Evolutionary conservation across 2,888 invertebrate genomes (phyloP).

Genomic region (Beris chalybata): DNA sequence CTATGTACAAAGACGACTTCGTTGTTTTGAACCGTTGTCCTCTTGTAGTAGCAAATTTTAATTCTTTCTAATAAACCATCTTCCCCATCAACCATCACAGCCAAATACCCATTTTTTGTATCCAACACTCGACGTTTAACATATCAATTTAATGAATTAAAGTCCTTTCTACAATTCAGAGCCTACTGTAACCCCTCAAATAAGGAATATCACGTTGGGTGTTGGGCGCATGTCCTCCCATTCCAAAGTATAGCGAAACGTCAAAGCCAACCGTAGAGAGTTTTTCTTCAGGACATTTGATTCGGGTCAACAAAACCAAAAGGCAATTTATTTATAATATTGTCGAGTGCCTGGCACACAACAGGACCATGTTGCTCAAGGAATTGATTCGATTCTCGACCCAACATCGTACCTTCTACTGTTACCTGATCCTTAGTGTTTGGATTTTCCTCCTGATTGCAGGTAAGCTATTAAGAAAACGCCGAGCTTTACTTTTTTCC

Average conservation of each 20-base stretch:
- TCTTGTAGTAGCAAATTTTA: no score
- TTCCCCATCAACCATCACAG: no score
- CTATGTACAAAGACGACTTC: no score
- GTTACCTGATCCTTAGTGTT: constrained; percentile 76
- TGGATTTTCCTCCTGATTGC: constrained; percentile 81
- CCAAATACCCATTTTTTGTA: no score
- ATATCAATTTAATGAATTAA: no score
- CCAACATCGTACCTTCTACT: constrained; percentile 78
- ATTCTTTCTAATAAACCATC: no score
- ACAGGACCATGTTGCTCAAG: constrained; percentile 53
- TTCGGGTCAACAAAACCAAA: constrained; percentile 1
- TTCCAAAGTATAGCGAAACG: not conserved
- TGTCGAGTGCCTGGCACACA: no score
- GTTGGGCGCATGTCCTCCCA: not conserved
- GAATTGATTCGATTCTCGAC: constrained; percentile 64
- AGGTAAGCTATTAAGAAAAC: constrained; percentile 56
- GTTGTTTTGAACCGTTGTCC: no score
- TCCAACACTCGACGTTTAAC: no score
- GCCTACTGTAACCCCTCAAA: not conserved
- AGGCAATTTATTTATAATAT: not conserved
- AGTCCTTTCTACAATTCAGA: not conserved
- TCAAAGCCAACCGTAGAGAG: not conserved
- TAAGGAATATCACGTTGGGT: not conserved
- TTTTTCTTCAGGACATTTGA: not conserved
- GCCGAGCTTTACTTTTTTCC: not conserved